Evolutionary conservation across 2,888 invertebrate species (phyloP), one percentile per base, ranked within the genome.

Genomic region (Pachymerium ferrugineum): DNA sequence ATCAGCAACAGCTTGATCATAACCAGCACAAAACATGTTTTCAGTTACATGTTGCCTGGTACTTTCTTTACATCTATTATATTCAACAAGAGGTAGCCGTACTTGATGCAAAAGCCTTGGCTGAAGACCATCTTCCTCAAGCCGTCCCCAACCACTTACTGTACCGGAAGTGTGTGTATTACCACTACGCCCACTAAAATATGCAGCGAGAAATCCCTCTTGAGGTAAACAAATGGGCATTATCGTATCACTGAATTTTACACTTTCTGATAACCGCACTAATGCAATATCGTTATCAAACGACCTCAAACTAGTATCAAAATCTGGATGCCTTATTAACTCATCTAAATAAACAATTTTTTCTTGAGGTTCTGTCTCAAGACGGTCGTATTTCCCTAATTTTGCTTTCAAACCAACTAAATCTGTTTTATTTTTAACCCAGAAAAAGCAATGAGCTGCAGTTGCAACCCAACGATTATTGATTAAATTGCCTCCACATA

Each of bases 81-180:
- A 72, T 19, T 78, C 77, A n/a, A 78, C 78, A 12, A 79, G 75
- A 3, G 79, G 79, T 38, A 79, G 72, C 16, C 75, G 67, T 12
- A 79, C 75, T 33, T 78, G 78, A 62, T 79, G 78, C 6, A 79
- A 74, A 72, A 73, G 78, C 25, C 76, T 54, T 0, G 79, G 79
- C 47, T 76, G 77, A 0, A 76, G 76, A 1, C 79, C 79, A 14
- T 74, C 74, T 22, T 79, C 79, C 16, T 77, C 77, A 8, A 79
- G 71, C 67, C 78, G 77, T 5, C 79, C 79, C 79, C 79, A 79
- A n/a, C 79, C 79, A 6, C 78, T 77, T 1, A 79, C 79, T 12
- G 76, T 75, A 0, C 79, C 79, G 3, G 47, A 74, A n/a, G 25
- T 28, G 12, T 69, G 31, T 29, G 19, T 2, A 3, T 2, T 14